phyloP scores from a whole-genome alignment of 2,113 vertebrate genomes.

The Ellobius talpinus region DNA sequence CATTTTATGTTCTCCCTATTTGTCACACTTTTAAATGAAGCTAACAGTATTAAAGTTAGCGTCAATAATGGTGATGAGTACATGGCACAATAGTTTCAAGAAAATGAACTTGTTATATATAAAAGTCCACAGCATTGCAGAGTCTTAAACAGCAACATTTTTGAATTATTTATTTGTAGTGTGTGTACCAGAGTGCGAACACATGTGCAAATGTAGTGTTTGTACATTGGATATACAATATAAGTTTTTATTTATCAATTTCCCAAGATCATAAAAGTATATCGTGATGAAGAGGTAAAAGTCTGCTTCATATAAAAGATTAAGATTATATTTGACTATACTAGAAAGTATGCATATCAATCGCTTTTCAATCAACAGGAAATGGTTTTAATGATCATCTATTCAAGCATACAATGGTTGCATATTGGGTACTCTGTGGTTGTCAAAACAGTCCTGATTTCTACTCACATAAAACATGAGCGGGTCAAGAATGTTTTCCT shows the following conservation, averaged over 20 bases:
- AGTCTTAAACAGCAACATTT: not conserved
- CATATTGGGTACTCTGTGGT: not conserved
- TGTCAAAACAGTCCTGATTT: not conserved
- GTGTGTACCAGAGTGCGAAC: not conserved
- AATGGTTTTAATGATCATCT: not conserved
- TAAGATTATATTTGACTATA: not conserved
- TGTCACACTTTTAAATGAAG: not conserved
- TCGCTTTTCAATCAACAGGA: not conserved
- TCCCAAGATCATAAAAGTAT: not conserved
- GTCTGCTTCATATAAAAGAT: not conserved
- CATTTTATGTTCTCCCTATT: not conserved
- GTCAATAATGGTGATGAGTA: accelerated
- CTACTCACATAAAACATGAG: not conserved
- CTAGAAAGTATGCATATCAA: not conserved
- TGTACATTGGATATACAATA: not conserved
- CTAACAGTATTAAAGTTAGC: not conserved
- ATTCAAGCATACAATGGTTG: not conserved
- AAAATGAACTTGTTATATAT: not conserved
- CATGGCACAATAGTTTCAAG: not conserved
- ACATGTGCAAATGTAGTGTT: not conserved
- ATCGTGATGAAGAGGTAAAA: not conserved
- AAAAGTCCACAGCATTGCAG: not conserved
- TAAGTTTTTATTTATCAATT: not conserved
- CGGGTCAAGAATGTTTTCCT: not conserved
- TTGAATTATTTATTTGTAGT: not conserved